Conservation (phyloP, 1,140 invertebrate genomes). For the Leguminivora glycinivorella region DNA sequence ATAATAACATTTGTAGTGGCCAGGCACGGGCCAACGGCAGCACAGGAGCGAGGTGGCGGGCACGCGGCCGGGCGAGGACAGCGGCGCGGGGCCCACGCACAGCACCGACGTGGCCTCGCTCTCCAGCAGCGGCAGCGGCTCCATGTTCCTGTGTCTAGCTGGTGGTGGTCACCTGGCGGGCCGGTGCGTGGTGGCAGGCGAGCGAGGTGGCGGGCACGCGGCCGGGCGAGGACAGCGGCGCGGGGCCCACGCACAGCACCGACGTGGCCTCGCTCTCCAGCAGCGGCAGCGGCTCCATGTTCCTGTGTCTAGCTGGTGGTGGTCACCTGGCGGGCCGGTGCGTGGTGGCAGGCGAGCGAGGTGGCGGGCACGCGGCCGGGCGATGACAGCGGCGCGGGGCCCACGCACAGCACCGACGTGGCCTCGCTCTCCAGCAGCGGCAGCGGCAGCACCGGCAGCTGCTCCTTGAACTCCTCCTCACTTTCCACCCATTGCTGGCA, state of each 20-base stretch:
- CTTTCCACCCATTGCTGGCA: slow-evolving; percentile 76
- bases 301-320: too few species aligned
- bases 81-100: slow-evolving; percentile 78
- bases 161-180: slow-evolving; percentile 36
- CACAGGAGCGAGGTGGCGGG: slow-evolving; percentile 67
- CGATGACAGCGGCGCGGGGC: slow-evolving; percentile 73
- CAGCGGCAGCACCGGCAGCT: slow-evolving; percentile 82
- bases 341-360: slow-evolving; percentile 52
- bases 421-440: slow-evolving; percentile 84
- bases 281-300: too few species aligned
- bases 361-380: slow-evolving; percentile 73
- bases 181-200: slow-evolving; percentile 36
- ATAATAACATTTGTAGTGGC: too few species aligned
- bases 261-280: slow-evolving; percentile 75
- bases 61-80: slow-evolving; percentile 71
- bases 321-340: slow-evolving; percentile 9
- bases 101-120: slow-evolving; percentile 81
- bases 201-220: slow-evolving; percentile 70
- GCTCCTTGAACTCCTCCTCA: slow-evolving; percentile 71
- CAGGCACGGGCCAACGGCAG: too few species aligned
- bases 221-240: slow-evolving; percentile 73
- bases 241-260: slow-evolving; percentile 81
- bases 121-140: not conserved
- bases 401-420: slow-evolving; percentile 83
- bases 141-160: too few species aligned